These are phyloP conservation scores for Drosophila picticornis DNA, from an alignment of 2,888 invertebrate genomes.

Conservation along the genomic window DNA sequence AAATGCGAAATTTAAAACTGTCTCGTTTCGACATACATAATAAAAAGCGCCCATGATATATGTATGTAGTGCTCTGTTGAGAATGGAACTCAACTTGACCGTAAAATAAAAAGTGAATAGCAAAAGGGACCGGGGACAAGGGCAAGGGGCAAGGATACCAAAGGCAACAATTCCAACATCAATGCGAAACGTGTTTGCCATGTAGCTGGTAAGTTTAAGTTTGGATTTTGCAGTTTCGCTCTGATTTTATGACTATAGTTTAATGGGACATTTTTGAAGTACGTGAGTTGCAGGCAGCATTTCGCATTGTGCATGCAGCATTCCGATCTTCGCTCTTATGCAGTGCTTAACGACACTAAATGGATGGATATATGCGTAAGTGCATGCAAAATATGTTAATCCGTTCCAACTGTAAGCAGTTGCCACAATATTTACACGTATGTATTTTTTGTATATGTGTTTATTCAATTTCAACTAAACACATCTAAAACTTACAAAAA, in stretches of 20 bases:
- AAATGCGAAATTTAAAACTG: conserved; percentile 42
- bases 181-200: conserved; percentile 69
- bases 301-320: conserved; percentile 20
- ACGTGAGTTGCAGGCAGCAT: conserved; percentile 52
- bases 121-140: conserved; percentile 1
- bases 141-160: conserved; percentile 22
- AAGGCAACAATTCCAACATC: conserved; percentile 48
- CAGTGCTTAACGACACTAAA: conserved; percentile 22
- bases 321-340: conserved; percentile 5
- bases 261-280: conserved; percentile 48
- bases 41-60: conserved; percentile 55
- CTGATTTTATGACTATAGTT: conserved; percentile 67
- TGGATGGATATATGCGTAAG: conserved; percentile 2
- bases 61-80: conserved; percentile 20
- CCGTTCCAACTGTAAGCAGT: not conserved
- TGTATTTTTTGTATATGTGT: not conserved
- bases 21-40: conserved; percentile 23
- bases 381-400: conserved; percentile 5
- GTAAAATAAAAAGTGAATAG: conserved; percentile 47
- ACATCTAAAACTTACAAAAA: too few relatives aligned
- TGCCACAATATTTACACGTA: not conserved
- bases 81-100: conserved; percentile 51
- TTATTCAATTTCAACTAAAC: not conserved
- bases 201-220: conserved; percentile 30
- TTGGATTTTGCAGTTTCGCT: conserved; percentile 29